These are phyloP conservation scores for Hirtodrosophila alboralis DNA, from an alignment of 2,888 invertebrate genomes.

Conservation along the genomic window DNA sequence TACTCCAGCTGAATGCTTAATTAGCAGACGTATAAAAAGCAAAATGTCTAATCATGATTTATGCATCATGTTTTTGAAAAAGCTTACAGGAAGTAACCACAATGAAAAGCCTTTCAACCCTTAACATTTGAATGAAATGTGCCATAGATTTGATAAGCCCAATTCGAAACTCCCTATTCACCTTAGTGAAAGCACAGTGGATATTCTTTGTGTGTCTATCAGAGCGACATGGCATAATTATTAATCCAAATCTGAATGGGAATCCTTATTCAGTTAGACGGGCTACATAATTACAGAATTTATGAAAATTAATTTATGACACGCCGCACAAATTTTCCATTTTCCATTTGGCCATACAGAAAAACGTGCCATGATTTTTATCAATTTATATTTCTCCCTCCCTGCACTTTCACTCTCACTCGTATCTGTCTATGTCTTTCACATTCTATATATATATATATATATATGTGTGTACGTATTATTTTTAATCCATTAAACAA, in stretches of 20 bases:
- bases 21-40: constrained; percentile 49
- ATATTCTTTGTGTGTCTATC: constrained; percentile 48
- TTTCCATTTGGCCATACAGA: constrained; percentile 26
- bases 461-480: constrained; percentile 59
- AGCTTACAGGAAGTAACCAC: constrained; percentile 44
- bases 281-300: constrained; percentile 44
- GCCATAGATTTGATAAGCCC: constrained; percentile 32
- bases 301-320: constrained; percentile 76
- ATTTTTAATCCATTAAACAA: constrained; percentile 80
- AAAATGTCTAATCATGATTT: constrained; percentile 73
- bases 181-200: constrained; percentile 7
- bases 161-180: not conserved
- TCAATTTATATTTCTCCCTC: constrained; percentile 27
- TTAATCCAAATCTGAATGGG: constrained; percentile 47
- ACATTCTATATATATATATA: no score
- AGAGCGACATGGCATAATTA: constrained; percentile 55
- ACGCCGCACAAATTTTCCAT: constrained; percentile 65
- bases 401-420: constrained; percentile 6
- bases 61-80: constrained; percentile 65
- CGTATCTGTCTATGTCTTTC: constrained; percentile 1
- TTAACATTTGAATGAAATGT: constrained; percentile 41
- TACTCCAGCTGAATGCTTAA: constrained; percentile 59
- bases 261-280: constrained; percentile 24
- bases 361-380: constrained; percentile 62
- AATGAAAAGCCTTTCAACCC: constrained; percentile 55